These are phyloP conservation scores for Caranx ignobilis DNA, from an alignment of 2,113 vertebrate genomes.

Conservation along the genomic window DNA sequence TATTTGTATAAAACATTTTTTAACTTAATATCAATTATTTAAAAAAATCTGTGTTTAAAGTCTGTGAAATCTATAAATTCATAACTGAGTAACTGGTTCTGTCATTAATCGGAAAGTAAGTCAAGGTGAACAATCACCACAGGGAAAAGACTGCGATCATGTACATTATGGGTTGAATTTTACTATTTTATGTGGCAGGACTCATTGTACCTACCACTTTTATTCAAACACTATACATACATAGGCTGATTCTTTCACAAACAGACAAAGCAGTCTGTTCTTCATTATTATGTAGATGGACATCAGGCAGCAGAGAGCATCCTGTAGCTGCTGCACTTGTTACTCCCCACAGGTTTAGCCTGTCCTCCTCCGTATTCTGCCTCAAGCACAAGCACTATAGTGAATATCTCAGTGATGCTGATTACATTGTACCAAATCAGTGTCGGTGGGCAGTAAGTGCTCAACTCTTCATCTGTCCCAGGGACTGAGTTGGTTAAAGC, in stretches of 20 bases:
- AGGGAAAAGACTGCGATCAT: not conserved
- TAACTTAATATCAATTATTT: conserved; percentile 21
- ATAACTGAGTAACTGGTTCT: not conserved
- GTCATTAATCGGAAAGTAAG: conserved; percentile 4
- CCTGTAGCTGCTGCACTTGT: not conserved
- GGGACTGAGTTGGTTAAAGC: not conserved
- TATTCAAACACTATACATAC: not conserved
- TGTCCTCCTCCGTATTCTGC: not conserved
- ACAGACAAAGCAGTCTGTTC: not conserved
- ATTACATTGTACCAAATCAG: conserved; percentile 18
- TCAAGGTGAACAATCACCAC: not conserved
- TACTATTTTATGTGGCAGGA: not conserved
- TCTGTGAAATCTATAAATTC: not conserved
- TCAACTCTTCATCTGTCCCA: not conserved
- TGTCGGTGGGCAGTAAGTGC: conserved; percentile 12
- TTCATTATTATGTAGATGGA: not conserved
- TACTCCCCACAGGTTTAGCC: not conserved
- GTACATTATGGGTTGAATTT: conserved; percentile 1
- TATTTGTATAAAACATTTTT: conserved; percentile 46
- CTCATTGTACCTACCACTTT: not conserved
- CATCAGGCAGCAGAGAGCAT: not conserved
- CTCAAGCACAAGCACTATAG: not conserved
- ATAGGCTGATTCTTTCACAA: not conserved
- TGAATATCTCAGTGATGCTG: conserved; percentile 10
- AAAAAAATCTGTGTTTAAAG: not conserved